Evolutionary conservation across 2,888 invertebrate species (phyloP), one percentile per base, ranked within the genome.

Genomic region (Ischnus inquisitorius): DNA sequence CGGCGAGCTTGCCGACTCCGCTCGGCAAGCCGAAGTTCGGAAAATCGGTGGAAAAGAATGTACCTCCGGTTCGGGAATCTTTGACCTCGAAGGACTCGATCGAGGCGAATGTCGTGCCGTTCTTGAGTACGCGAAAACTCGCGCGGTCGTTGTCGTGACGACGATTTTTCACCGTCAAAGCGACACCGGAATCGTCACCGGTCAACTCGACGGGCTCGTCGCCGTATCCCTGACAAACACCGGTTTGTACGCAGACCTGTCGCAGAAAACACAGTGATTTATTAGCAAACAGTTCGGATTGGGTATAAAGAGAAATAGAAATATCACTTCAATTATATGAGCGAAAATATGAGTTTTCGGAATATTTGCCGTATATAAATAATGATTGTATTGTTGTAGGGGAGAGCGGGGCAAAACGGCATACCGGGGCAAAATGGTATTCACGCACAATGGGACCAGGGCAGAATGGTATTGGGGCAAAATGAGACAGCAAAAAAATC

Each of bases 41-140:
- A 2, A 96, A 95, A 51, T 95, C 95, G 0, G 97, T 97, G n/a
- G 97, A 96, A 92, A 98, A 98, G 60, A 98, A 95, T 0, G 95
- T 93, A 68, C 95, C 94, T 0, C 96, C 96, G 1, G 95, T 95
- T 16, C 93, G 94, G 0, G 96, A 96, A 91, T 97, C 96, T 69
- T 95, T 95, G 0, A 98, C 94, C 85, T 96, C 95, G 88, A 98
- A 95, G 0, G 96, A 94, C 85, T 95, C 95, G 0, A 97, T 95
- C 1, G 96, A 96, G 6, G 95, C 95, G n/a, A 97, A 94, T 51
- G 95, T 94, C 0, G 97, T 97, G 0, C 96, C 96, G 16, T 95
- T 96, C 60, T 95, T 94, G 89, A 96, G 95, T 51, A 97, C 82
- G 22, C 88, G 86, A 1, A 93, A 74, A 57, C 85, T 90, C 0